A percentile compares a stretch with the other conserved stretches of the same genome.
These are phyloP conservation scores for Scaptomyza cyrtandrae DNA, from an alignment of 2,888 invertebrate species.

Conservation along the genomic window DNA sequence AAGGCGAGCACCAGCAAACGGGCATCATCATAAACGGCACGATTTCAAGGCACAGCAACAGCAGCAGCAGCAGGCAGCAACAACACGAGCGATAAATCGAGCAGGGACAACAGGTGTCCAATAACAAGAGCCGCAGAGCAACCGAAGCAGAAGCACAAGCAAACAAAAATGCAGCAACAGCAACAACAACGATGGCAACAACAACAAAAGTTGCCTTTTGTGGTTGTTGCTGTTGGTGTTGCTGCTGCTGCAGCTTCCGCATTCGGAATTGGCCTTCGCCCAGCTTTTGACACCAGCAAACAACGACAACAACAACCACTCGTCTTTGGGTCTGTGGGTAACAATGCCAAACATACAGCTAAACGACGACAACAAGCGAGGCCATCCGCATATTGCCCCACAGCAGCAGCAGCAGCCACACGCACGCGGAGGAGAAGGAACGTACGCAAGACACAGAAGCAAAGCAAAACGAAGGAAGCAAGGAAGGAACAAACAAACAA, in stretches of 20 bases:
- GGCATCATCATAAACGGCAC: conserved; percentile 51
- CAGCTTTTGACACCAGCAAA: conserved; percentile 47
- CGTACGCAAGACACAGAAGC: not conserved
- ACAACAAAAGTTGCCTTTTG: conserved; percentile 47
- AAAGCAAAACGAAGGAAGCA: not conserved
- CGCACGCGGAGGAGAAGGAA: conserved; percentile 4
- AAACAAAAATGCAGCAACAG: conserved; percentile 18
- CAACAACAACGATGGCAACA: conserved; percentile 4
- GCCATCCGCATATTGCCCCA: conserved; percentile 17
- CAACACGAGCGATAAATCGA: conserved; percentile 62
- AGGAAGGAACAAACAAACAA: not conserved
- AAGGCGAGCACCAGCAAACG: conserved; percentile 45
- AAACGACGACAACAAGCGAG: conserved; percentile 7
- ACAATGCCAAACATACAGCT: conserved; percentile 43
- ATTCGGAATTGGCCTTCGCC: conserved; percentile 54
- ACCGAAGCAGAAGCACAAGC: conserved; percentile 12
- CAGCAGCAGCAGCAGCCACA: conserved; percentile 7
- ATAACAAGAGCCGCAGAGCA: conserved; percentile 31
- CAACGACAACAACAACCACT: conserved; percentile 11
- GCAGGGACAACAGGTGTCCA: conserved; percentile 66
- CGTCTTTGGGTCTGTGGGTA: conserved; percentile 57
- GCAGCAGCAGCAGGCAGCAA: conserved; percentile 29
- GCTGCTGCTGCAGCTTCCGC: conserved; percentile 50
- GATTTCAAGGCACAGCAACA: conserved; percentile 36
- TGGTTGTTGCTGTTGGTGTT: conserved; percentile 29